Conservation (phyloP, 1,140 invertebrate genomes). For the Drosophila asahinai region DNA sequence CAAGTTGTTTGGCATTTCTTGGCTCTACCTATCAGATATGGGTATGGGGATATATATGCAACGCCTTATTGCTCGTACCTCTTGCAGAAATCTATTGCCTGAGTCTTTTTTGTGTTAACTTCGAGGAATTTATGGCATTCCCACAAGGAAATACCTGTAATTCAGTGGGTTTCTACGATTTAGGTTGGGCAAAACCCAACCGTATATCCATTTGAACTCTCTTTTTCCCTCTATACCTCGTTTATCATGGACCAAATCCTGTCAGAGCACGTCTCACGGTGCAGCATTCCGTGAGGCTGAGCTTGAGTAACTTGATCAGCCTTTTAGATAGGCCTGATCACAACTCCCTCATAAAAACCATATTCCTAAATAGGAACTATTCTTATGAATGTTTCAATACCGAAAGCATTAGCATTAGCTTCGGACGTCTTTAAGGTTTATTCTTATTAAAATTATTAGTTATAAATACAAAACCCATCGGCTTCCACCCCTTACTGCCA, state of each 20-base stretch:
- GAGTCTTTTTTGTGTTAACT: neutral
- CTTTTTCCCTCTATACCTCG: too few relatives aligned
- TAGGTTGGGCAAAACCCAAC: too few relatives aligned
- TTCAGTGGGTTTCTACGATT: neutral
- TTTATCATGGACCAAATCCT: too few relatives aligned
- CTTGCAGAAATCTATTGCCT: neutral
- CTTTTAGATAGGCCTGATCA: too few relatives aligned
- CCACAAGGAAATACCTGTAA: too few relatives aligned
- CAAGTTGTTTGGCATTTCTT: constrained; percentile 51
- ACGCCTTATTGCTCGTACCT: neutral
- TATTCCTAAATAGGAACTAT: neutral
- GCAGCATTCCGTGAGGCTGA: too few relatives aligned
- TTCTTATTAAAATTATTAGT: neutral
- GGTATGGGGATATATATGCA: neutral
- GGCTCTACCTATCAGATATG: constrained; percentile 9
- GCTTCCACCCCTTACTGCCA: neutral
- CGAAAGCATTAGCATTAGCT: neutral
- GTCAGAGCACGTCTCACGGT: too few relatives aligned
- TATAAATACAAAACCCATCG: neutral
- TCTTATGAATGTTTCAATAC: neutral
- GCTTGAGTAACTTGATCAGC: too few relatives aligned
- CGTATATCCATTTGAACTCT: too few relatives aligned
- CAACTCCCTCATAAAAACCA: neutral
- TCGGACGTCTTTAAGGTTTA: neutral
- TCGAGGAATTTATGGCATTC: neutral